Conservation (phyloP, 2,888 invertebrate genomes). For the Philhelius pedissequus region DNA sequence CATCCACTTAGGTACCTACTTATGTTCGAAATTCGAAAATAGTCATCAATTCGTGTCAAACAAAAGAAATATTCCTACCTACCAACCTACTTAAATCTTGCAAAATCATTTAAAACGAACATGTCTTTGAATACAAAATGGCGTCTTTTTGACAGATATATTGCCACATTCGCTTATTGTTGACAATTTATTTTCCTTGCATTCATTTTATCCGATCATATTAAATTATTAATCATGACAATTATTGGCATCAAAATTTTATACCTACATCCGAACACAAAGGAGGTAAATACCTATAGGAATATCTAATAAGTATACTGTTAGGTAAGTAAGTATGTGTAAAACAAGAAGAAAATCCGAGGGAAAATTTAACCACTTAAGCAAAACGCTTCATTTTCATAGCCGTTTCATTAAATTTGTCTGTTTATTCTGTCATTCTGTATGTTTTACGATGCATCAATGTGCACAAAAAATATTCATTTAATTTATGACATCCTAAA, state of each 20-base stretch:
- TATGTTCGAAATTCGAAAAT: too few species aligned
- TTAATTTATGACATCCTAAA: slow-evolving; percentile 26
- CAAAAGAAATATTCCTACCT: too few species aligned
- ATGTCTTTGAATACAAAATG: neutral
- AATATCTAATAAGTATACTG: too few species aligned
- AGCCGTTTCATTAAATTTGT: slow-evolving; percentile 19
- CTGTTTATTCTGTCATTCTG: neutral
- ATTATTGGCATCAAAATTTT: neutral
- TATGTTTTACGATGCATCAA: neutral
- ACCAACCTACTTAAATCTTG: too few species aligned
- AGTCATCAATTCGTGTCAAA: too few species aligned
- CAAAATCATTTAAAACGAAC: neutral
- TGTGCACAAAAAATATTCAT: neutral
- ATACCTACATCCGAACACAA: neutral
- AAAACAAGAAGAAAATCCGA: neutral
- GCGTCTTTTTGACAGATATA: slow-evolving; percentile 6
- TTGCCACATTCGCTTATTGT: slow-evolving; percentile 1
- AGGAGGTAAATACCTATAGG: neutral
- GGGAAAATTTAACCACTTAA: slow-evolving; percentile 1
- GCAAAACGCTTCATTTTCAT: slow-evolving; percentile 14
- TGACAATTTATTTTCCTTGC: slow-evolving; percentile 21
- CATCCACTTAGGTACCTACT: too few species aligned
- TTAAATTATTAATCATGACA: slow-evolving; percentile 32
- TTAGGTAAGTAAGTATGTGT: too few species aligned
- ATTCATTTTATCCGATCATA: slow-evolving; percentile 18